phyloP scores from a whole-genome alignment of 2,888 invertebrate species.

The Marasmarcha lunaedactyla region DNA sequence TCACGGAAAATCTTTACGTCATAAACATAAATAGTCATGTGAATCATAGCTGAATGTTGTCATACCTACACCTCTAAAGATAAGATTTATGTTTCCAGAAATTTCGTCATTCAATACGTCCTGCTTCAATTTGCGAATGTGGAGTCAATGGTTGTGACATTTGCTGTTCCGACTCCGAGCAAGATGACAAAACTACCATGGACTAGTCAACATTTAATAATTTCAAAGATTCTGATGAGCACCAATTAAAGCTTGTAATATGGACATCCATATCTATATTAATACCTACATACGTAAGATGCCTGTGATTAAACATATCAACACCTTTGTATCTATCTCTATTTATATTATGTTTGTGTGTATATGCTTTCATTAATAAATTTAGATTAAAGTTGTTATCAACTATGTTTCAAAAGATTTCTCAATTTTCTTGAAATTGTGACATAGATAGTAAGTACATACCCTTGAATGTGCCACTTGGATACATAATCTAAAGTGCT shows the following conservation, averaged over 20 bases:
- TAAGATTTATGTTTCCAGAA: conserved; percentile 70
- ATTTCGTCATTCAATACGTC: conserved; percentile 79
- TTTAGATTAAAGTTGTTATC: no score
- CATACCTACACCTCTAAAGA: not conserved
- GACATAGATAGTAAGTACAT: no score
- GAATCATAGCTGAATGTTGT: no score
- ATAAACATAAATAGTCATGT: no score
- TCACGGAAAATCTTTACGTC: no score
- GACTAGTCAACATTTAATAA: conserved; percentile 32
- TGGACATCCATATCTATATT: not conserved
- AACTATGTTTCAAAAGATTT: no score
- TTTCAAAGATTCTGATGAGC: conserved; percentile 4
- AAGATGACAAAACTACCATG: conserved; percentile 53
- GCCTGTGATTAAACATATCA: not conserved
- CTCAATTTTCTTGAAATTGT: no score
- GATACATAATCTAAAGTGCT: no score
- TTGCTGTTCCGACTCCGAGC: conserved; percentile 58
- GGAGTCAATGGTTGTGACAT: conserved; percentile 82
- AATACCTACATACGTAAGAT: conserved; percentile 3
- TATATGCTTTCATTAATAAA: no score
- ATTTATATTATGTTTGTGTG: no score
- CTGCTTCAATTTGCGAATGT: conserved; percentile 80
- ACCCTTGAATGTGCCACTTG: no score
- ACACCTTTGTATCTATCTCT: not conserved
- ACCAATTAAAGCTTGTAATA: no score